Percentiles rank a stretch among this genome's conserved stretches.
Conservation (phyloP, 2,113 vertebrate species). For the Aegypius monachus region DNA sequence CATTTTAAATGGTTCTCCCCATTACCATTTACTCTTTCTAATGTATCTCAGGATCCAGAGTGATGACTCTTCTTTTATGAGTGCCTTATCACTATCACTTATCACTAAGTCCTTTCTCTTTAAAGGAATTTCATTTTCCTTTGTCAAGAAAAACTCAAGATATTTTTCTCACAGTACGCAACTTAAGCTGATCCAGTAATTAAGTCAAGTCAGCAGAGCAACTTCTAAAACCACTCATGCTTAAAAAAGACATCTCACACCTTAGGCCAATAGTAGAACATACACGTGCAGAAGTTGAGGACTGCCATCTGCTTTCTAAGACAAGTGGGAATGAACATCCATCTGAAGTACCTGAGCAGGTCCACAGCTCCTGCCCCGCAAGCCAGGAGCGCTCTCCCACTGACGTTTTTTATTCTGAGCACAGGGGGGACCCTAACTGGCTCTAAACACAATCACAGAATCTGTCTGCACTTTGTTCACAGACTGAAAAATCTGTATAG, state of each 20-base stretch:
- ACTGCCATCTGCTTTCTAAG: not conserved
- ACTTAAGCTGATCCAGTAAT: not conserved
- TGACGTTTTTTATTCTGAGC: not conserved
- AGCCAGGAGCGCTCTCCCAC: not conserved
- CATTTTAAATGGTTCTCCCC: not conserved
- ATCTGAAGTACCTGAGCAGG: not conserved
- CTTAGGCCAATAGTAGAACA: not conserved
- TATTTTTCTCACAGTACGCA: not conserved
- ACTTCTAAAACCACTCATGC: not conserved
- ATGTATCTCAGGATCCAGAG: not conserved
- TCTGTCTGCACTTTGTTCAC: not conserved
- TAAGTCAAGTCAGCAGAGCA: not conserved
- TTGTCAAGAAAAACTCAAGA: not conserved
- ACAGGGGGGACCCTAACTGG: not conserved
- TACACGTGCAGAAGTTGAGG: fast-evolving
- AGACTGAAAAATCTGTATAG: not conserved
- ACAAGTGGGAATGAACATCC: not conserved
- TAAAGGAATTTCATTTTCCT: not conserved
- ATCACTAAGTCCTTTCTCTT: not conserved
- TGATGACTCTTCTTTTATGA: not conserved
- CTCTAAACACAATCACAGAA: not conserved
- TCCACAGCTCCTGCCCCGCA: not conserved
- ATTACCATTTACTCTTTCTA: not conserved
- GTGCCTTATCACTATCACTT: not conserved
- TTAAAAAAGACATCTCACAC: not conserved